These are phyloP conservation scores for Opisthograptis luteolata DNA, from an alignment of 2,888 invertebrate species.

Conservation along the genomic window DNA sequence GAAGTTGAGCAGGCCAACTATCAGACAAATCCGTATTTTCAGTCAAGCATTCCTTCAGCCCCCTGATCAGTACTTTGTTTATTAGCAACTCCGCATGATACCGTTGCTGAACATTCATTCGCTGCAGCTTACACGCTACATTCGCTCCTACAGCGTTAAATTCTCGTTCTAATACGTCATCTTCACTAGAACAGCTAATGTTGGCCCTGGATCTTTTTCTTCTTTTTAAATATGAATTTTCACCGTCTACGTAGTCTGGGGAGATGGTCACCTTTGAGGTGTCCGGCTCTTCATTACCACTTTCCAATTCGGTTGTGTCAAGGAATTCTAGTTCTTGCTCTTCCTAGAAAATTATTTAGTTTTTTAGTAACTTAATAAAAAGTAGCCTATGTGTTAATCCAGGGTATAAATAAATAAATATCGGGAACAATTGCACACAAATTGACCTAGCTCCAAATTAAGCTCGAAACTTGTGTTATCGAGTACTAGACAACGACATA, in stretches of 20 bases:
- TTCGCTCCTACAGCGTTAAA: constrained; percentile 51
- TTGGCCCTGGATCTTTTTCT: constrained; percentile 1
- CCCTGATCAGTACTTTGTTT: constrained; percentile 52
- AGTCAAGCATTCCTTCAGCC: constrained; percentile 45
- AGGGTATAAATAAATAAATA: too few species aligned
- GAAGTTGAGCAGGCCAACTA: constrained; percentile 31
- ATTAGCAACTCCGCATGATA: constrained; percentile 51
- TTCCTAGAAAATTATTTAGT: too few species aligned
- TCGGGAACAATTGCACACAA: too few species aligned
- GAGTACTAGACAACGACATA: too few species aligned
- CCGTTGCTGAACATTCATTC: constrained; percentile 49
- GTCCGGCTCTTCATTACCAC: constrained; percentile 20
- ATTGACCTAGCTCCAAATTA: too few species aligned
- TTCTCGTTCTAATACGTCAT: constrained; percentile 40
- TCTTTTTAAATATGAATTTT: constrained; percentile 10
- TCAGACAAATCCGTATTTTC: constrained; percentile 50
- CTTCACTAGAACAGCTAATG: constrained; percentile 13
- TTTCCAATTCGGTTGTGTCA: constrained; percentile 24
- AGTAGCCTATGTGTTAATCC: too few species aligned
- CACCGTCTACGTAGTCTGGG: constrained; percentile 7
- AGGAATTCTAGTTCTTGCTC: constrained; percentile 29
- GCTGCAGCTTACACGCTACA: constrained; percentile 50
- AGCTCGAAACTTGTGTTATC: too few species aligned
- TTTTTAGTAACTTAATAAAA: too few species aligned
- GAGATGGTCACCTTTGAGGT: constrained; percentile 17